phyloP scores from a whole-genome alignment of 2,888 invertebrate species.

The Abrostola triplasia region DNA sequence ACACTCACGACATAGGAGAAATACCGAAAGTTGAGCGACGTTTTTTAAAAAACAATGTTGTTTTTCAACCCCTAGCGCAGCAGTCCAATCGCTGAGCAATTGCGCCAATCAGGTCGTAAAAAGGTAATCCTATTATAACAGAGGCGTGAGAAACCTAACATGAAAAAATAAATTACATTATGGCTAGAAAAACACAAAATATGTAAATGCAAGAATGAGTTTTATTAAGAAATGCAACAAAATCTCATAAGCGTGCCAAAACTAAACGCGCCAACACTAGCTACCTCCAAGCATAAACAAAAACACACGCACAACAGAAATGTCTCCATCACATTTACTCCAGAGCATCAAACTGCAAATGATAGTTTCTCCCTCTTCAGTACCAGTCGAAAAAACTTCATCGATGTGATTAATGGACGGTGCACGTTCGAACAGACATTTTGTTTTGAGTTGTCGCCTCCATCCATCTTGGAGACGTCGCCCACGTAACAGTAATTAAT shows the following conservation, averaged over 20 bases:
- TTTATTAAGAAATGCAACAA: not conserved
- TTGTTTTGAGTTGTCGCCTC: constrained; percentile 69
- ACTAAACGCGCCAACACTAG: constrained; percentile 17
- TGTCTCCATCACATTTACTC: not conserved
- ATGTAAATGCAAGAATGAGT: too few relatives aligned
- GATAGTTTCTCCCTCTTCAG: constrained; percentile 8
- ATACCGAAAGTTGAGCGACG: too few relatives aligned
- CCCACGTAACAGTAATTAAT: constrained; percentile 69
- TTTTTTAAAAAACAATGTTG: too few relatives aligned
- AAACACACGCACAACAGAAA: too few relatives aligned
- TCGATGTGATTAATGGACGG: constrained; percentile 61
- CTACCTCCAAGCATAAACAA: not conserved
- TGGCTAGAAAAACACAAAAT: too few relatives aligned
- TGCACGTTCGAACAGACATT: constrained; percentile 62
- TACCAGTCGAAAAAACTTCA: constrained; percentile 47
- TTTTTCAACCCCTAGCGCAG: too few relatives aligned
- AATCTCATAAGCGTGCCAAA: constrained; percentile 36
- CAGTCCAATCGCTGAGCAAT: too few relatives aligned
- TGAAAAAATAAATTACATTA: too few relatives aligned
- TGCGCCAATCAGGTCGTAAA: too few relatives aligned
- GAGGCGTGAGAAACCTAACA: too few relatives aligned
- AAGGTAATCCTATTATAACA: too few relatives aligned
- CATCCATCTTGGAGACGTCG: constrained; percentile 66
- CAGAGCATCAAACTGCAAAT: constrained; percentile 22
- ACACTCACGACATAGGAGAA: too few relatives aligned